Percentiles rank a stretch among this genome's conserved stretches.
Conservation (phyloP, 2,797 vertebrate species). For the Periparus ater region DNA sequence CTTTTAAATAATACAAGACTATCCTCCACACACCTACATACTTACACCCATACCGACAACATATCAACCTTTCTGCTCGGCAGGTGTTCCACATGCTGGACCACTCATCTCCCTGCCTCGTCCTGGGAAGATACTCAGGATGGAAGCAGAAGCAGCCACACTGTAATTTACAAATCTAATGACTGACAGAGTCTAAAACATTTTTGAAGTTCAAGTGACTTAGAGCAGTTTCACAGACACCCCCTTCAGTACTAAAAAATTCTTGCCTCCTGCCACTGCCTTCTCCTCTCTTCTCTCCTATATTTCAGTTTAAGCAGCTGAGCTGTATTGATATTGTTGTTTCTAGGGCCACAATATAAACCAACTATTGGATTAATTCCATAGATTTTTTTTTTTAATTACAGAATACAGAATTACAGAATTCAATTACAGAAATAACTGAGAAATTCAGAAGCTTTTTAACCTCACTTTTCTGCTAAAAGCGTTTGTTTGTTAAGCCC, state of each 20-base stretch:
- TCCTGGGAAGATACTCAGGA: not conserved
- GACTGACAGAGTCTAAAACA: not conserved
- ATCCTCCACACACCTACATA: not conserved
- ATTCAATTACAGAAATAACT: not conserved
- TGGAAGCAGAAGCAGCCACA: not conserved
- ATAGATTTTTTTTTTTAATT: not conserved
- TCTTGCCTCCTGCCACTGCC: not conserved
- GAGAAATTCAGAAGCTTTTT: not conserved
- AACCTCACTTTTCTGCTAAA: not conserved
- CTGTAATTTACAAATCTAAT: not conserved
- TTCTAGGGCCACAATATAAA: not conserved
- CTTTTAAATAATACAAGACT: not conserved
- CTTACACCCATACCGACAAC: accelerated
- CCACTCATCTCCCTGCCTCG: not conserved
- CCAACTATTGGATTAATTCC: not conserved
- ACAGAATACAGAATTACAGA: not conserved
- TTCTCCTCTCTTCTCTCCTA: not conserved
- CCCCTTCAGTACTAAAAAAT: accelerated
- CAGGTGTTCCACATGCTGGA: not conserved
- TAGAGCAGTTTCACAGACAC: not conserved
- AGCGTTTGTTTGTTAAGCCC: accelerated
- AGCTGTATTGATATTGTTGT: not conserved
- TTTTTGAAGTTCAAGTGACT: not conserved
- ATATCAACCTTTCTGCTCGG: not conserved
- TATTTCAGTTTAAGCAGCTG: not conserved